Evolutionary conservation across 2,888 invertebrate genomes (phyloP).

Genomic region (Kryphioiulus occultus): DNA sequence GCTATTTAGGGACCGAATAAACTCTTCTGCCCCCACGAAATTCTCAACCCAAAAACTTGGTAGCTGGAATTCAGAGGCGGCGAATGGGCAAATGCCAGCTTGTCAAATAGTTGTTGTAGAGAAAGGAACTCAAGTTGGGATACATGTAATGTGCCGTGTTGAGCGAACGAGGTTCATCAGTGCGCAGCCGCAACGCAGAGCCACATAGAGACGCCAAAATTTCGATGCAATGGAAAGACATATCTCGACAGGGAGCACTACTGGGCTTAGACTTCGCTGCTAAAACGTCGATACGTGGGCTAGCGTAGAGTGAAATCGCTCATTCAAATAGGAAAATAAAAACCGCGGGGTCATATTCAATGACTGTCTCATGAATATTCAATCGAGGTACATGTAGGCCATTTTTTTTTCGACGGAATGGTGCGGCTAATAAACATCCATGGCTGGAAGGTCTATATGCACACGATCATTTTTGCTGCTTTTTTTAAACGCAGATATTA

Average conservation of each 20-base stretch:
- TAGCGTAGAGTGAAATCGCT: too few relatives aligned
- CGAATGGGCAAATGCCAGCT: slow-evolving; percentile 10
- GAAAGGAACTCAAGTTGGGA: background rate
- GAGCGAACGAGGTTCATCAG: background rate
- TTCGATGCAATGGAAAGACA: background rate
- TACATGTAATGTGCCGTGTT: background rate
- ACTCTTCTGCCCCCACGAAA: background rate
- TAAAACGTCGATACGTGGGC: background rate
- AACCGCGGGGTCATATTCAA: background rate
- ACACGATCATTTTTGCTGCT: too few relatives aligned
- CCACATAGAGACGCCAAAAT: slow-evolving; percentile 17
- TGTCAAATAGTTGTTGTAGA: background rate
- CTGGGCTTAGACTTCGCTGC: background rate
- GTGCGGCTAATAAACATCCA: too few relatives aligned
- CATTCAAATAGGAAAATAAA: background rate
- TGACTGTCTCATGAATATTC: background rate
- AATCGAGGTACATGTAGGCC: too few relatives aligned
- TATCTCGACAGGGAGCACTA: background rate
- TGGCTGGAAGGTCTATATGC: too few relatives aligned
- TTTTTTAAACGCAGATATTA: too few relatives aligned
- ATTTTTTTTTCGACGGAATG: too few relatives aligned
- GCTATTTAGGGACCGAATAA: background rate
- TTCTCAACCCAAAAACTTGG: background rate
- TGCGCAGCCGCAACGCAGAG: background rate
- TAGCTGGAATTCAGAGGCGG: background rate